Conservation (phyloP, 2,888 invertebrate species). For the Magallana nippona region DNA sequence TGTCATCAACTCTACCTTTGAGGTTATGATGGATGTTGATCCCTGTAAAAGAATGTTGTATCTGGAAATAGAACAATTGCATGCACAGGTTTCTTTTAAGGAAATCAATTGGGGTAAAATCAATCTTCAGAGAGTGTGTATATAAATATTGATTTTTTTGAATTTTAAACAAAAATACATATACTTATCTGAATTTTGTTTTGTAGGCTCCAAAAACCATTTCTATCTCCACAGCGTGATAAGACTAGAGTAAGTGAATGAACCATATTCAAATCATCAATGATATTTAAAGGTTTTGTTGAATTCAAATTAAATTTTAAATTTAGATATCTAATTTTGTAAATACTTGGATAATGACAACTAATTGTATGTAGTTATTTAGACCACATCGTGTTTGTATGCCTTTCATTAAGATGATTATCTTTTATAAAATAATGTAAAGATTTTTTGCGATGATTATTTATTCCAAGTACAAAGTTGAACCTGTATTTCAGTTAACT, state of each 20-base stretch:
- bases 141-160: too few species aligned
- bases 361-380: too few species aligned
- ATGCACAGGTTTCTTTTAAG: slow-evolving; percentile 48
- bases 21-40: slow-evolving; percentile 39
- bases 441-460: too few species aligned
- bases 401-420: neutral
- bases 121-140: neutral
- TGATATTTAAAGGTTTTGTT: too few species aligned
- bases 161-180: neutral
- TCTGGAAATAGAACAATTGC: slow-evolving; percentile 45
- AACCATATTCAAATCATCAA: neutral
- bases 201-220: neutral
- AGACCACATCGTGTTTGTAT: neutral
- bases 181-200: neutral
- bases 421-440: neutral
- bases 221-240: neutral
- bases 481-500: too few species aligned
- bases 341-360: too few species aligned
- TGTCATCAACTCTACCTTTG: slow-evolving; percentile 45
- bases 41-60: slow-evolving; percentile 44
- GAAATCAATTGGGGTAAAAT: slow-evolving; percentile 54
- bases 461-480: too few species aligned
- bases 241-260: neutral
- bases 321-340: too few species aligned
- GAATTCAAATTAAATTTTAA: too few species aligned